Evolutionary conservation across 2,113 vertebrate species (phyloP), one percentile per base, ranked within the genome.

Genomic region (Morone saxatilis): DNA sequence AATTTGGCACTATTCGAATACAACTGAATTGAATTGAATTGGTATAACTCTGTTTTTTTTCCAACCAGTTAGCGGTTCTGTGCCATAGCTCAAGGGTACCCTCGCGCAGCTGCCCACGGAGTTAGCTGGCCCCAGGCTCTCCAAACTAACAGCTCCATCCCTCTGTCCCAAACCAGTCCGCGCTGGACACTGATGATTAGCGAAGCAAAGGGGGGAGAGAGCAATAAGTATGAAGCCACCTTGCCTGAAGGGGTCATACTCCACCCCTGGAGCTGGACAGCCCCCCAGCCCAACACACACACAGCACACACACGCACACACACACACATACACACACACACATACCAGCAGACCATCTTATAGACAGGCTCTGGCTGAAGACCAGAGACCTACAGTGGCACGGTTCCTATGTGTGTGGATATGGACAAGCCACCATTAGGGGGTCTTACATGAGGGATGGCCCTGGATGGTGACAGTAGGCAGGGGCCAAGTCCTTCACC

Each of bases 401-500:
- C 4, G 14, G 70, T 80, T 65, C 50, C 75, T 80, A 41, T 89
- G 73, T 66, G 60, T 85, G 81, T 76, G 80, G 41, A 65, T 70
- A 84, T 67, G 66, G 76, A 84, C 69, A 75, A 53, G 71, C 50
- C 43, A 56, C 43, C 43, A 3, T 67, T 74, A 56, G 90, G 90
- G 92, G 86, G 89, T 89, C 85, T 78, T 51, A 71, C 73, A 94
- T 94, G 93, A 94, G 85, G 88, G 90, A 94, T 93, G 80, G 81
- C 84, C 88, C 16, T 82, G 61, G 81, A 88, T 75, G 74, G 73
- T 4, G n/a, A 66, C 83, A 61, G 66, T 72, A 76, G 73, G 51
- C 50, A 68, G 72, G 65, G 81, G 77, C 72, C 83, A 85, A 85
- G 83, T 90, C 67, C 83, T 85, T 71, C n/a, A 71, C 72, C 88